Evolutionary conservation across 1,140 invertebrate species (phyloP), one percentile per base, ranked within the genome.

Genomic region (Branchinecta lynchi): DNA sequence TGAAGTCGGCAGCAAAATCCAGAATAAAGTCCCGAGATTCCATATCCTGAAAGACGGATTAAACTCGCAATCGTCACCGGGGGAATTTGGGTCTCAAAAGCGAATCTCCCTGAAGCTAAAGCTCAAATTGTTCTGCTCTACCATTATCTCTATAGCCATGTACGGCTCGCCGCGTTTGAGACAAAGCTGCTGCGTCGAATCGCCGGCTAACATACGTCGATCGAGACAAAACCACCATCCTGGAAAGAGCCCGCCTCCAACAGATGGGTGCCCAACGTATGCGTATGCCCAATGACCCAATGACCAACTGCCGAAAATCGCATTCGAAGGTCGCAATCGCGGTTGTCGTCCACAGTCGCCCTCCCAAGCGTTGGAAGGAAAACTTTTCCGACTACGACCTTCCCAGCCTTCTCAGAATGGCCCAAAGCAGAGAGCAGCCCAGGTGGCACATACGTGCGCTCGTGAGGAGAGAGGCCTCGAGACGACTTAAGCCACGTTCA

Each of bases 81-180:
- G n/a, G 9, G 9, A 51, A 51, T 51, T 51, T 51, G 46, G 46
- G 9, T 51, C 46, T 51, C 46, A 51, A 51, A 51, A 51, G 9
- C 46, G 46, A 51, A 51, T 51, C 46, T 51, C 46, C 46, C 9
- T 51, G 46, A 51, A 51, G 46, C 46, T 51, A 51, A 51, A 51
- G n/a, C 46, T 51, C n/a, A 51, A 51, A 51, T n/a, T 51, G n/a
- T 51, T 51, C n/a, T 51, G 46, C 46, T 51, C 46, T n/a, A 9
- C n/a, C 46, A 51, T 51, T n/a, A 51, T 51, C n/a, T n/a, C 46
- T 51, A 51, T 51, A 51, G 46, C 46, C n/a, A 51, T 51, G 46
- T n/a, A 51, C 46, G 46, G 46, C 46, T 51, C 9, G 46, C 46
- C 46, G 46, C 46, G 46, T 51, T 51, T 9, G 46, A 51, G 46